A percentile compares a stretch with the other conserved stretches of the same genome.
These are phyloP conservation scores for Nudaria mundana DNA, from an alignment of 2,888 invertebrate species.

Conservation along the genomic window DNA sequence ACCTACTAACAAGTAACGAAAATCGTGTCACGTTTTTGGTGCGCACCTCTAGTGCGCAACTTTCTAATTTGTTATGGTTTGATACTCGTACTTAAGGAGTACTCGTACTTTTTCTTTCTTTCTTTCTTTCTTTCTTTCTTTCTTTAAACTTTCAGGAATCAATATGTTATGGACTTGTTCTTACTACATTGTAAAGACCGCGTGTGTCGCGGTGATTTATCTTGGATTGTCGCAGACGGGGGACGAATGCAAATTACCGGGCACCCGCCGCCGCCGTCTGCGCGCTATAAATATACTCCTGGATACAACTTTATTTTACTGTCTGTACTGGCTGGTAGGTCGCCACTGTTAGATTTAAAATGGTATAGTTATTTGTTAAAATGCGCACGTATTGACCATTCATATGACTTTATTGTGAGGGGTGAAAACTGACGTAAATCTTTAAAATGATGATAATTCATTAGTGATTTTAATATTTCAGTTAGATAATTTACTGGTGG, in stretches of 20 bases:
- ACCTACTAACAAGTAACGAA: too few species aligned
- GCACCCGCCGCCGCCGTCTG: conserved; percentile 19
- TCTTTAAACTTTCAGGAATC: too few species aligned
- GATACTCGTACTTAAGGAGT: too few species aligned
- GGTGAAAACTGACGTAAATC: too few species aligned
- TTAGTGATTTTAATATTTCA: too few species aligned
- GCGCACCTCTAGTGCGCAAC: too few species aligned
- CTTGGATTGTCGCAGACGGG: conserved; percentile 28
- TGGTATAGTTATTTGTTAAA: background rate
- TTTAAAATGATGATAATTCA: too few species aligned
- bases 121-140: conserved; percentile 4
- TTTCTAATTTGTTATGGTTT: too few species aligned
- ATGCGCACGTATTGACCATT: too few species aligned
- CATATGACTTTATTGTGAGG: too few species aligned
- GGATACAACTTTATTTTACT: conserved; percentile 10
- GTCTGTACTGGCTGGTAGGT: background rate
- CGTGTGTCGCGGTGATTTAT: conserved; percentile 39
- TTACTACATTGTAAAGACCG: background rate
- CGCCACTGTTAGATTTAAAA: background rate
- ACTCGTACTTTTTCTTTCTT: background rate
- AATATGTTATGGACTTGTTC: conserved; percentile 1
- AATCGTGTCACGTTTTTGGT: too few species aligned
- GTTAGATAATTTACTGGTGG: too few species aligned
- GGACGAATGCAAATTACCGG: conserved; percentile 42
- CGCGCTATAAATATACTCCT: conserved; percentile 24